Percentiles rank a stretch among this genome's conserved stretches.
phyloP scores from a whole-genome alignment of 2,113 vertebrate species.

The Plecturocebus donacophilus region DNA sequence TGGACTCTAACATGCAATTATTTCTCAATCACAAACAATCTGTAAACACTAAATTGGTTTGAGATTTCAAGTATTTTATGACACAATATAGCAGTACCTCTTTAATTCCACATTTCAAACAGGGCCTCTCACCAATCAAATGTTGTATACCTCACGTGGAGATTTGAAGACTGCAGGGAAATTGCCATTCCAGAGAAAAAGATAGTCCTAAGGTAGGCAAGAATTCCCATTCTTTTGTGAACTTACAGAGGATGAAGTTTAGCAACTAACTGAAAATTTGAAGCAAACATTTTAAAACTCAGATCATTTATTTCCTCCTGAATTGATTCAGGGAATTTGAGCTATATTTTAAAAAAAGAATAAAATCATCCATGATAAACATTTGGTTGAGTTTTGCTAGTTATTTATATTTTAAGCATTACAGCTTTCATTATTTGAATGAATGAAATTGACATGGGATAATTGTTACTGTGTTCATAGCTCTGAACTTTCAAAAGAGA shows the following conservation, averaged over 20 bases:
- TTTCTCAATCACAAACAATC: neutral
- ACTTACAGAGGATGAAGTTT: neutral
- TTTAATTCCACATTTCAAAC: neutral
- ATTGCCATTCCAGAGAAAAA: neutral
- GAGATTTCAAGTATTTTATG: neutral
- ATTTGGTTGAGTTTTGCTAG: slow-evolving; percentile 29
- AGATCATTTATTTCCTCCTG: neutral
- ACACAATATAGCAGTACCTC: neutral
- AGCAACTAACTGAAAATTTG: slow-evolving; percentile 3
- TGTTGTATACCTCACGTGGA: neutral
- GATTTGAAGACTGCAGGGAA: neutral
- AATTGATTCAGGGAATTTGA: neutral
- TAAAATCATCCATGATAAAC: neutral
- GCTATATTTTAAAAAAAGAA: neutral
- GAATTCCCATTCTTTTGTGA: neutral
- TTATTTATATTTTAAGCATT: slow-evolving; percentile 29
- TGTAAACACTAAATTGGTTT: neutral
- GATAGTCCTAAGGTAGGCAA: neutral
- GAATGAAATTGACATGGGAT: slow-evolving; percentile 44
- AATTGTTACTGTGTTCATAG: neutral
- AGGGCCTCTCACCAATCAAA: neutral
- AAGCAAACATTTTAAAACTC: neutral
- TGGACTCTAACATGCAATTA: neutral
- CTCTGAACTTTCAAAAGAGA: slow-evolving; percentile 51
- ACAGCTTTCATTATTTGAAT: slow-evolving; percentile 13